Evolutionary conservation across 2,888 invertebrate species (phyloP).

Genomic region (Calliphora vomitoria): DNA sequence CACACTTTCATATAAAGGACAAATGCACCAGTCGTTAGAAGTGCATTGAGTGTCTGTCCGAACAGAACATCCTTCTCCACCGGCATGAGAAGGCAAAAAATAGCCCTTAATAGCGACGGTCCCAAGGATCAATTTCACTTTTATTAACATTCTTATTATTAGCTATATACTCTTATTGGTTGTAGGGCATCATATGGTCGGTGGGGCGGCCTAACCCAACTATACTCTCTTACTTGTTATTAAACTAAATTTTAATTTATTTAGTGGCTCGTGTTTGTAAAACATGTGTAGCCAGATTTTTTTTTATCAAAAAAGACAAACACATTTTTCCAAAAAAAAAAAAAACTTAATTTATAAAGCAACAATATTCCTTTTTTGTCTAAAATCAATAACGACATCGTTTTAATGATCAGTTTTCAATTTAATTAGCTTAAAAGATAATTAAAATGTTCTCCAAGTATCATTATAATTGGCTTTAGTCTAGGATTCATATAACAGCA

Average conservation of each 20-base stretch:
- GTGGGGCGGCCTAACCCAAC: too few species aligned
- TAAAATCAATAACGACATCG: background rate
- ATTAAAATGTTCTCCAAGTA: slow-evolving; percentile 43
- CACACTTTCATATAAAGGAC: too few species aligned
- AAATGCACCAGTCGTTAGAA: too few species aligned
- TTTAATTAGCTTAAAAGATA: slow-evolving; percentile 57
- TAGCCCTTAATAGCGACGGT: too few species aligned
- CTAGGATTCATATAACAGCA: slow-evolving; percentile 48
- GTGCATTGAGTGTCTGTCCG: too few species aligned
- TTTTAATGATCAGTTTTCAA: slow-evolving; percentile 46
- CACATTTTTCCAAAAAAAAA: background rate
- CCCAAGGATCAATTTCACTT: too few species aligned
- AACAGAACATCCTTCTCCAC: too few species aligned
- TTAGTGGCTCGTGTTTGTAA: slow-evolving; percentile 55
- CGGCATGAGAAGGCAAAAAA: too few species aligned
- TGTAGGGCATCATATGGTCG: too few species aligned
- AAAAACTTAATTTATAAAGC: background rate
- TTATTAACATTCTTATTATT: too few species aligned
- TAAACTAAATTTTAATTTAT: slow-evolving; percentile 39
- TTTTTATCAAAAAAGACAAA: background rate
- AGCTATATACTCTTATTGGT: too few species aligned
- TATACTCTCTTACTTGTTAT: background rate
- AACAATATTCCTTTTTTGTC: background rate
- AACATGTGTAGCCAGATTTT: slow-evolving; percentile 4
- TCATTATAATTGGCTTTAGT: slow-evolving; percentile 48